A percentile compares a stretch with the other conserved stretches of the same genome.
Conservation (phyloP, 2,113 vertebrate species). For the Poeciliopsis occidentalis region DNA sequence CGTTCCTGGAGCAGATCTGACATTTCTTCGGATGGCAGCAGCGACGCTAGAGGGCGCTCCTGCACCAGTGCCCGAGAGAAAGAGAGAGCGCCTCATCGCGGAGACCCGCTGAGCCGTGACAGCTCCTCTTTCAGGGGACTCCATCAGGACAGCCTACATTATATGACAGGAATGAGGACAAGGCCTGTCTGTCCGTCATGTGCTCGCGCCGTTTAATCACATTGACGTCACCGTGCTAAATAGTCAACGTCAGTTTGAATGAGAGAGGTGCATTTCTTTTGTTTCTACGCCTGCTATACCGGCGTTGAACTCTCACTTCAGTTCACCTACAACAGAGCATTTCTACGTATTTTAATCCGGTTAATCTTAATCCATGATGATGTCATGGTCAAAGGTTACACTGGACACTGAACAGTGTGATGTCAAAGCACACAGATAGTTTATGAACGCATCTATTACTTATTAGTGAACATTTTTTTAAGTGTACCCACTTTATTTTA, state of each 20-base stretch:
- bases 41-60: conserved; percentile 44
- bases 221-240: conserved; percentile 15
- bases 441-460: not conserved
- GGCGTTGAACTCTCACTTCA: not conserved
- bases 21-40: not conserved
- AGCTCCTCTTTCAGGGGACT: conserved; percentile 8
- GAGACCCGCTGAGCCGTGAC: conserved; percentile 37
- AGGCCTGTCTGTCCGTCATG: conserved; percentile 5
- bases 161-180: conserved; percentile 31
- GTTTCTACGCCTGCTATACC: no score
- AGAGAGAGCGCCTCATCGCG: conserved; percentile 6
- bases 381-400: not conserved
- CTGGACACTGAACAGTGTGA: not conserved
- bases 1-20: not conserved
- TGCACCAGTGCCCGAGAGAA: not conserved
- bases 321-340: not conserved
- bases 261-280: not conserved
- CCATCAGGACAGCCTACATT: conserved; percentile 19
- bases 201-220: not conserved
- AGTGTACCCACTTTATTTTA: not conserved
- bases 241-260: not conserved
- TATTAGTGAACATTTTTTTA: not conserved
- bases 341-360: not conserved
- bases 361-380: not conserved
- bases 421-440: not conserved